Evolutionary conservation across 2,888 invertebrate genomes (phyloP), one percentile per base, ranked within the genome.

Genomic region (Caenorhabditis sp.): DNA sequence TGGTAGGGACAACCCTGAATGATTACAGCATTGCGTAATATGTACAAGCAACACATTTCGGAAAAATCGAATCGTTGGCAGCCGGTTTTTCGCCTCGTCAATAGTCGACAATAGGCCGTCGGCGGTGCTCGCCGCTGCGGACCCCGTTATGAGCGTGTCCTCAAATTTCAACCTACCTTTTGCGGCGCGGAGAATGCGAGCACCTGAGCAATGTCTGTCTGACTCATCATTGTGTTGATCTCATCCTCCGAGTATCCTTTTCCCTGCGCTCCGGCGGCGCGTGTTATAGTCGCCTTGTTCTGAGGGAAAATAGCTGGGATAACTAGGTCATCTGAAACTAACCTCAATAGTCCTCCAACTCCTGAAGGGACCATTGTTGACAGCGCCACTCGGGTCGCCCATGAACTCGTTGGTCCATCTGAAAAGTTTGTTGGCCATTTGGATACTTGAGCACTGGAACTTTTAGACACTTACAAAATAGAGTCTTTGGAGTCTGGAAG

Each of bases 281-380:
- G 66, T 0, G 83, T 80, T 58, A 90, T 86, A n/a, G 85, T 80
- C 3, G 80, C 63, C n/a, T 82, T 80, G 63, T 82, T 83, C 82
- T 85, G 58, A 14, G 83, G 74, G n/a, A 14, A 49, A 49, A 8
- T 2, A 41, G 0, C 1, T 41, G 26, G 22, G 7, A 12, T 10
- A 31, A 31, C 5, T 41, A 24, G 12, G 12, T 26, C 12, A 14
- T 54, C n/a, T 19, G 19, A 41, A n/a, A 12, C 0, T 6, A 2
- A 89, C 89, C 44, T 85, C 84, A 41, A 90, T 80, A 0, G 90
- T 89, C 28, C 68, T 66, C 92, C 92, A 93, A 73, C 89, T 85
- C 24, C 89, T 85, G 63, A 92, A 92, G 0, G 92, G 91, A 3
- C 93, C 93, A 28, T 85, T 87, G 5, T 63, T 84, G 6, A 93